Percentiles rank a stretch among this genome's conserved stretches.
Conservation (phyloP, 2,113 vertebrate genomes). For the Pseudopipra pipra region DNA sequence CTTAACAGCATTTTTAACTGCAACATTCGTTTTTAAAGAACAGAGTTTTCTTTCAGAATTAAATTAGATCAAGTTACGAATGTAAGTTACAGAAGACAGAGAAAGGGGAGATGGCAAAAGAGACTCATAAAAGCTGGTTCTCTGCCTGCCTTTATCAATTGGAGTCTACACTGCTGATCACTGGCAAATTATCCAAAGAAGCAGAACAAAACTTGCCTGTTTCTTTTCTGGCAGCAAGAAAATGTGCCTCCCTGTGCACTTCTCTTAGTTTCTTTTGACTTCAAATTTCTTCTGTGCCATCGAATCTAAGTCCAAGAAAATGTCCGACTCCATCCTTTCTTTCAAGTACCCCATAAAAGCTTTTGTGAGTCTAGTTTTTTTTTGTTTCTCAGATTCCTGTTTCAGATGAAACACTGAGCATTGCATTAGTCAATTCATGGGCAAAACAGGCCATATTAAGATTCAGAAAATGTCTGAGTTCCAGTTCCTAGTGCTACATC, state of each 20-base stretch:
- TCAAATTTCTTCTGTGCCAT: neutral
- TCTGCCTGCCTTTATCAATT: neutral
- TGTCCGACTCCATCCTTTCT: neutral
- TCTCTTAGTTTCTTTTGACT: neutral
- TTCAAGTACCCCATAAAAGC: constrained; percentile 2
- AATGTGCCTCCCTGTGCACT: neutral
- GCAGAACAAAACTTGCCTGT: neutral
- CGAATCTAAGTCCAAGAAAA: neutral
- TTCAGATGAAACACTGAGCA: neutral
- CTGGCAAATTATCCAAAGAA: neutral
- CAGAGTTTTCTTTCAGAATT: neutral
- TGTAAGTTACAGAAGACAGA: neutral
- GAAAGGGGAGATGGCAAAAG: neutral
- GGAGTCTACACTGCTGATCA: neutral
- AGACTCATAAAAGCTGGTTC: neutral
- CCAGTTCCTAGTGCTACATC: neutral
- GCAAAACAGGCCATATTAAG: neutral
- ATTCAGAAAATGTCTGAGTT: neutral
- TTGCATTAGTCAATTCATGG: neutral
- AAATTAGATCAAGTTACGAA: neutral
- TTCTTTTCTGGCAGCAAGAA: neutral
- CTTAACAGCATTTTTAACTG: neutral
- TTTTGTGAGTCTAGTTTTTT: neutral
- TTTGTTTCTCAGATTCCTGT: neutral
- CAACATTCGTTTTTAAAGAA: neutral